A percentile compares a stretch with the other conserved stretches of the same genome.
Conservation (phyloP, 2,797 vertebrate species). For the Chrosomus eos region DNA sequence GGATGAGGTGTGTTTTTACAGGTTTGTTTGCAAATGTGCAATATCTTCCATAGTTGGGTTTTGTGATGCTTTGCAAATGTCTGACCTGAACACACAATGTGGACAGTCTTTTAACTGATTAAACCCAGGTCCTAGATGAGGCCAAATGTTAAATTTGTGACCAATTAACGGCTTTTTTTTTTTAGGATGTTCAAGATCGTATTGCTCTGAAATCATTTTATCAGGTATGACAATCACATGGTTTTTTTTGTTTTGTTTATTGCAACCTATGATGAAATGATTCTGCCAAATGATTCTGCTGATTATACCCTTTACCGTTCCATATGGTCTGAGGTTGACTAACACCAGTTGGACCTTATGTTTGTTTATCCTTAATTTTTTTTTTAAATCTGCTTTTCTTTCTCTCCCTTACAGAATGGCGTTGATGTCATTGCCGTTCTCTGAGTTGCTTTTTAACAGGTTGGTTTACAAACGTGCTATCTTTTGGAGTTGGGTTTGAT, state of each 20-base stretch:
- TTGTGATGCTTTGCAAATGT: constrained; percentile 81
- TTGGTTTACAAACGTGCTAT: neutral
- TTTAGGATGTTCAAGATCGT: neutral
- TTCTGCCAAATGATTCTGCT: constrained; percentile 82
- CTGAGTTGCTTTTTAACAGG: neutral
- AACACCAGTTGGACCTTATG: fast-evolving
- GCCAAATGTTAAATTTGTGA: fast-evolving
- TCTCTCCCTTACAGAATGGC: neutral
- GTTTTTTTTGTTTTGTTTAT: neutral
- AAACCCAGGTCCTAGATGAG: neutral
- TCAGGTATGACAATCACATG: neutral
- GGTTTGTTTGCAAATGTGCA: neutral
- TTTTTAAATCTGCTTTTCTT: neutral
- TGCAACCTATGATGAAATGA: constrained; percentile 74
- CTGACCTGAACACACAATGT: constrained; percentile 80
- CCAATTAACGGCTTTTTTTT: neutral
- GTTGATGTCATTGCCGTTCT: fast-evolving
- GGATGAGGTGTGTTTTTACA: fast-evolving
- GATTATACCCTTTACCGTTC: constrained; percentile 82
- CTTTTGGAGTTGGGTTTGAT: constrained; percentile 46
- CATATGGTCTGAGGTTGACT: constrained; percentile 73
- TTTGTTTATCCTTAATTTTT: no score
- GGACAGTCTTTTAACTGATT: constrained; percentile 69
- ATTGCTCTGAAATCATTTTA: fast-evolving
- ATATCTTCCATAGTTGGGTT: constrained; percentile 40